Conservation (phyloP, 2,113 vertebrate genomes). For the Hippocampus abdominalis region DNA sequence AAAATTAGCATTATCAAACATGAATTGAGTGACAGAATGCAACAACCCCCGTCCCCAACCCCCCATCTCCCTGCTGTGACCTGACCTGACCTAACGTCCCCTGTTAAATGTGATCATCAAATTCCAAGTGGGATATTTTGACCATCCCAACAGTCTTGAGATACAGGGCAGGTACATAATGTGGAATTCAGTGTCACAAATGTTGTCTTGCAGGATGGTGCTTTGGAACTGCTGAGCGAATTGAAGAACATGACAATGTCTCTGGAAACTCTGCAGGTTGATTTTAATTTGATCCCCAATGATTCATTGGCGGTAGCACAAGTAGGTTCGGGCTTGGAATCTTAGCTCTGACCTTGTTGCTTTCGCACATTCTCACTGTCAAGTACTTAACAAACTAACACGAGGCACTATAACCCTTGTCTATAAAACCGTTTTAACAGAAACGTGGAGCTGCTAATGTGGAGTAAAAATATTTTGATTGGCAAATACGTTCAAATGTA, state of each 20-base stretch:
- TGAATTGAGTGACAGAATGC: too few relatives aligned
- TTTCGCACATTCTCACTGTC: too few relatives aligned
- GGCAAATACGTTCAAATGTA: too few relatives aligned
- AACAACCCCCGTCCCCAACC: too few relatives aligned
- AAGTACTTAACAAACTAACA: background rate
- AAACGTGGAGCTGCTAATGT: too few relatives aligned
- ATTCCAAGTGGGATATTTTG: background rate
- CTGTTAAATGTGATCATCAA: background rate
- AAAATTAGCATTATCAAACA: too few relatives aligned
- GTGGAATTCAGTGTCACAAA: background rate
- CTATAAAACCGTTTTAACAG: background rate
- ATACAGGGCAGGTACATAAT: background rate
- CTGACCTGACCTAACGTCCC: too few relatives aligned
- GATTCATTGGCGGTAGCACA: background rate
- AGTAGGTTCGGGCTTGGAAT: background rate
- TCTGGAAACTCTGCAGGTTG: conserved; percentile 88
- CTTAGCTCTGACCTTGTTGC: background rate
- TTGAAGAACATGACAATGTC: conserved; percentile 88
- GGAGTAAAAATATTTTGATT: too few relatives aligned
- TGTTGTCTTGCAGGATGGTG: conserved; percentile 78
- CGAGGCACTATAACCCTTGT: background rate
- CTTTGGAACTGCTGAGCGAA: conserved; percentile 87
- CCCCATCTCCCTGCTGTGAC: too few relatives aligned
- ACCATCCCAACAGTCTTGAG: background rate
- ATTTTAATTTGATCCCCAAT: background rate